These are phyloP conservation scores for Diachrysia chrysitis DNA, from an alignment of 2,888 invertebrate species.

Conservation along the genomic window DNA sequence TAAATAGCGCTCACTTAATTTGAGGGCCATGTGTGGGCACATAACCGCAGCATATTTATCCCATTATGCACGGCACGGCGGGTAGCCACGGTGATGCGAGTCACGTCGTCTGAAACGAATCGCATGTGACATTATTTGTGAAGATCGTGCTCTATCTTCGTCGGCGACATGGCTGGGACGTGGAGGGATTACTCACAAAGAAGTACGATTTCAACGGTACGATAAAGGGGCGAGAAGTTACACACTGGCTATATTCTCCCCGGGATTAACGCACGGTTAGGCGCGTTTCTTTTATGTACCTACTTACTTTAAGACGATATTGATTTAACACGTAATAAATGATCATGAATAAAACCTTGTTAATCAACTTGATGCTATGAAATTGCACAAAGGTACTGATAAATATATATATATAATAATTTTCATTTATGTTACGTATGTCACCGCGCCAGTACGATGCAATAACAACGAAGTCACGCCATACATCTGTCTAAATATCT, in stretches of 20 bases:
- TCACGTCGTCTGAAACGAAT: constrained; percentile 89
- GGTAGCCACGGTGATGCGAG: constrained; percentile 85
- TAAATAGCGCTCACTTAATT: constrained; percentile 87
- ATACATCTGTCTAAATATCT: constrained; percentile 61
- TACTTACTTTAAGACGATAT: constrained; percentile 49
- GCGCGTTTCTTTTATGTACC: constrained; percentile 70
- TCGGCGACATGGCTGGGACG: constrained; percentile 87
- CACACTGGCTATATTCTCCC: constrained; percentile 81
- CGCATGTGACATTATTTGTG: constrained; percentile 90
- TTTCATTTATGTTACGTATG: constrained; percentile 59
- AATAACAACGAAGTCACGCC: constrained; percentile 67
- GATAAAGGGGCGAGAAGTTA: constrained; percentile 88
- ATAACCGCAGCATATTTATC: constrained; percentile 88
- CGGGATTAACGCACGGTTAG: constrained; percentile 84
- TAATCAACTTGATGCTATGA: neutral
- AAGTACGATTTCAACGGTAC: constrained; percentile 88
- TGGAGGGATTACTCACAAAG: constrained; percentile 89
- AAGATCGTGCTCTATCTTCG: constrained; percentile 90
- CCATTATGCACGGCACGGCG: constrained; percentile 87
- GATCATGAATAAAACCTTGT: constrained; percentile 9
- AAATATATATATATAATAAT: constrained; percentile 35
- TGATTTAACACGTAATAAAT: constrained; percentile 43
- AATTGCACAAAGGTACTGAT: neutral
- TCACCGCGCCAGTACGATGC: constrained; percentile 57
- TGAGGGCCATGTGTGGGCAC: constrained; percentile 87